Conservation (phyloP, 2,888 invertebrate species). For the Axea sp. region DNA sequence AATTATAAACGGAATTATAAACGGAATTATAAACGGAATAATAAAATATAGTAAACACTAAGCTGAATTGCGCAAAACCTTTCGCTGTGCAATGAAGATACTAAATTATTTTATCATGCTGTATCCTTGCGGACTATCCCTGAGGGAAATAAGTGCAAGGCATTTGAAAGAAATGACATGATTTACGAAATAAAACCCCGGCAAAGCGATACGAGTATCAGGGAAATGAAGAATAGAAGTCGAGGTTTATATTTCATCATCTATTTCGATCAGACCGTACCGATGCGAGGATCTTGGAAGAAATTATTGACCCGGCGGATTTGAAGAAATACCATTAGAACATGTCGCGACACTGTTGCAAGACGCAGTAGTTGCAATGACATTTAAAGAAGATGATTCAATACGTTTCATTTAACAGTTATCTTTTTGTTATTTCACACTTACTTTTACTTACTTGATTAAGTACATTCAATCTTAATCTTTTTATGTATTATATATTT, state of each 20-base stretch:
- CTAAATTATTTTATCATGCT: slow-evolving; percentile 54
- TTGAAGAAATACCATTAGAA: no score
- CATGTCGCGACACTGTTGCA: no score
- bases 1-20: no score
- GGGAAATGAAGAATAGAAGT: slow-evolving; percentile 39
- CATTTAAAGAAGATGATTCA: no score
- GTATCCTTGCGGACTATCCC: slow-evolving; percentile 33
- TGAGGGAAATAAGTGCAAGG: slow-evolving; percentile 51
- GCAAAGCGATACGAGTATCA: slow-evolving; percentile 28
- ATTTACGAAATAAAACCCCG: slow-evolving; percentile 45
- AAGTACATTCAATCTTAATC: no score
- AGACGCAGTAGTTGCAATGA: no score
- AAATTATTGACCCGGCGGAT: slow-evolving; percentile 32
- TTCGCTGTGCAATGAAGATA: slow-evolving; percentile 33
- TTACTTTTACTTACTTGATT: no score
- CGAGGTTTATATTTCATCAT: slow-evolving; percentile 27
- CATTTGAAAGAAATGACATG: slow-evolving; percentile 47
- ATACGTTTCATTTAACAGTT: no score
- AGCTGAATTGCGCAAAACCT: slow-evolving; percentile 20
- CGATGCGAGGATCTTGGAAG: neutral
- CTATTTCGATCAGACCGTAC: slow-evolving; percentile 28
- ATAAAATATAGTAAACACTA: slow-evolving; percentile 27
- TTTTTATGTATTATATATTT: no score
- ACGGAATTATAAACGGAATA: slow-evolving; percentile 50
- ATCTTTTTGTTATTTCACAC: no score